phyloP scores from a whole-genome alignment of 2,888 invertebrate species.

The Tetanocera ferruginea region DNA sequence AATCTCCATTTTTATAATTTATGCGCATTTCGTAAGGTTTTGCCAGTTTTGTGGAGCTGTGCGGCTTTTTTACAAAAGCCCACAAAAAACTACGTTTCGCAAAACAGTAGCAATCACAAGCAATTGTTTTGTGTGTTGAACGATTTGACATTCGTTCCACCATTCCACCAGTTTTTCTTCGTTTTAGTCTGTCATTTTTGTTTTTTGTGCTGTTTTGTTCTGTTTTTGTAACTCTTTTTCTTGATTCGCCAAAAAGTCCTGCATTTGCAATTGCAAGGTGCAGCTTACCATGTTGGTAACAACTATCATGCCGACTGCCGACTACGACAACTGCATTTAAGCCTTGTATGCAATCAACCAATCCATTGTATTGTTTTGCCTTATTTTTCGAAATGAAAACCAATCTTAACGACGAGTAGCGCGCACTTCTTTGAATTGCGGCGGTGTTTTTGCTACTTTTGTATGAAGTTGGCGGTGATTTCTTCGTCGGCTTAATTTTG shows the following conservation, averaged over 20 bases:
- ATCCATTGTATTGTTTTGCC: slow-evolving; percentile 20
- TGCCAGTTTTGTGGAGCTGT: background rate
- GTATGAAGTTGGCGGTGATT: background rate
- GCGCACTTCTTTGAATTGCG: background rate
- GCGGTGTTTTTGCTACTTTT: background rate
- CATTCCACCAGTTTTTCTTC: background rate
- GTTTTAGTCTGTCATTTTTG: slow-evolving; percentile 17
- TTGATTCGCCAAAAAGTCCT: slow-evolving; percentile 20
- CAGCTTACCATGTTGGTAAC: slow-evolving; percentile 31
- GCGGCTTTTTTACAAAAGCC: slow-evolving; percentile 30
- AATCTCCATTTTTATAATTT: slow-evolving; percentile 34
- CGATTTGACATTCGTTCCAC: slow-evolving; percentile 38
- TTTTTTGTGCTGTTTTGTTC: background rate
- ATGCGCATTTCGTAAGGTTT: slow-evolving; percentile 25
- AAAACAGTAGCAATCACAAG: slow-evolving; percentile 42
- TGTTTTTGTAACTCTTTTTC: background rate
- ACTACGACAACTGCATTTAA: slow-evolving; percentile 5
- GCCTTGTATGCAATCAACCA: slow-evolving; percentile 19
- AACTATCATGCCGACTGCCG: slow-evolving; percentile 5
- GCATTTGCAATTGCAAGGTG: slow-evolving; percentile 36
- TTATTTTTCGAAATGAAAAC: slow-evolving; percentile 25
- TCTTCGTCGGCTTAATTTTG: background rate
- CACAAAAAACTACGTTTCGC: slow-evolving; percentile 12
- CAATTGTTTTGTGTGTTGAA: slow-evolving; percentile 37
- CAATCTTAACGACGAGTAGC: slow-evolving; percentile 13